Conservation (phyloP, 2,888 invertebrate genomes). For the Hofmannophila pseudospretella region DNA sequence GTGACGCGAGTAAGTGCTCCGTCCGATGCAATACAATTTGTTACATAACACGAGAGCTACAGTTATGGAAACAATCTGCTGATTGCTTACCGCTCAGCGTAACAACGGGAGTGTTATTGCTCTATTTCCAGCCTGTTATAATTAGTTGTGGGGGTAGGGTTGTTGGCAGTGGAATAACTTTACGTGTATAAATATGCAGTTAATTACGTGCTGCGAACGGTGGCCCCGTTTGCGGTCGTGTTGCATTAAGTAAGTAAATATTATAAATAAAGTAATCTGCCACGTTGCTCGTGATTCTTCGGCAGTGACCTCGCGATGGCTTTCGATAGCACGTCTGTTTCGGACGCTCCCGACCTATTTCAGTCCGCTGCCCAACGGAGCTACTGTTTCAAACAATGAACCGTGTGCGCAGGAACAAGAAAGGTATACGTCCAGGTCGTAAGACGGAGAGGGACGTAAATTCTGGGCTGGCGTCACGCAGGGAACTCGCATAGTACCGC, state of each 20-base stretch:
- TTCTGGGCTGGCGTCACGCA: slow-evolving; percentile 57
- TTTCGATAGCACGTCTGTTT: slow-evolving; percentile 70
- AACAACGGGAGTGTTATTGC: slow-evolving; percentile 42
- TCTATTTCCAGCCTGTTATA: slow-evolving; percentile 46
- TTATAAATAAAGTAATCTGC: slow-evolving; percentile 34
- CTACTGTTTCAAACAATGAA: slow-evolving; percentile 72
- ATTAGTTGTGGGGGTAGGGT: slow-evolving; percentile 25
- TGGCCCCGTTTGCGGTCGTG: slow-evolving; percentile 17
- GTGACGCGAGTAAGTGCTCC: slow-evolving; percentile 24
- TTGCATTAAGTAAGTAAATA: slow-evolving; percentile 22
- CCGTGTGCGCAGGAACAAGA: slow-evolving; percentile 61
- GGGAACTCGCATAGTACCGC: slow-evolving; percentile 69
- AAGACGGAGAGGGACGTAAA: slow-evolving; percentile 56
- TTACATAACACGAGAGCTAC: slow-evolving; percentile 40
- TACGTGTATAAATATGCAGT: slow-evolving; percentile 11
- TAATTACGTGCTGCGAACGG: slow-evolving; percentile 18
- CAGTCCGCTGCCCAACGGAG: slow-evolving; percentile 67
- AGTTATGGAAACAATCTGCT: slow-evolving; percentile 57
- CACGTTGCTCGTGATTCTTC: slow-evolving; percentile 46
- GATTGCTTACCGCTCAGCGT: slow-evolving; percentile 39
- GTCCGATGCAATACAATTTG: slow-evolving; percentile 37
- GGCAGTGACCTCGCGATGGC: slow-evolving; percentile 70
- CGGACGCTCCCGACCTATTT: slow-evolving; percentile 74
- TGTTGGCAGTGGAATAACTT: slow-evolving; percentile 4
- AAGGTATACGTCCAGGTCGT: slow-evolving; percentile 49